These are phyloP conservation scores for Mystacides longicornis DNA, from an alignment of 2,888 invertebrate species.

Conservation along the genomic window DNA sequence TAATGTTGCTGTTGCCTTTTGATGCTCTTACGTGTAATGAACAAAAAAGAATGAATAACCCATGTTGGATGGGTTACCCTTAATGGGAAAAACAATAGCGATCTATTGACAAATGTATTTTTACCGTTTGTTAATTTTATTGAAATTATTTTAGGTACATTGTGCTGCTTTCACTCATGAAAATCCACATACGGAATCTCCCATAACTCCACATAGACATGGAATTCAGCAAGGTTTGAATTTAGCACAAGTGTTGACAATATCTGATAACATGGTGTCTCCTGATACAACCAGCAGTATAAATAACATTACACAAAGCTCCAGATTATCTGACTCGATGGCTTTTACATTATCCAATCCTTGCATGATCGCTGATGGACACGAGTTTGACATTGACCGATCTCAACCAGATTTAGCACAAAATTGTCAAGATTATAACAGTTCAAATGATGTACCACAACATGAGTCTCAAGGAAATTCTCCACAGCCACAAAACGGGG, in stretches of 20 bases:
- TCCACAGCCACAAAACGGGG: background rate
- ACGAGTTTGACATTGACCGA: background rate
- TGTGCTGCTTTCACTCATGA: conserved; percentile 4
- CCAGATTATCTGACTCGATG: background rate
- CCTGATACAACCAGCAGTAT: background rate
- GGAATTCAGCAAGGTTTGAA: background rate
- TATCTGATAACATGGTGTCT: background rate
- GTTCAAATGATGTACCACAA: too few species aligned
- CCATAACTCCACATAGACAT: background rate
- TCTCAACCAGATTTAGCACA: background rate
- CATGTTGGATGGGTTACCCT: too few species aligned
- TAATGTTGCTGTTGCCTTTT: too few species aligned
- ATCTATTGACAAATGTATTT: too few species aligned
- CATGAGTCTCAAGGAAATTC: background rate
- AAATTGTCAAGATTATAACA: background rate
- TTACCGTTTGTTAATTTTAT: too few species aligned
- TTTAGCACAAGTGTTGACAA: background rate
- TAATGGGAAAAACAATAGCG: too few species aligned
- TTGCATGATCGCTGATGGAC: background rate
- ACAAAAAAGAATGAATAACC: too few species aligned
- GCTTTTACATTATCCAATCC: background rate
- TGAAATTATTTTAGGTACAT: conserved; percentile 1
- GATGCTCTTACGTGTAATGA: too few species aligned
- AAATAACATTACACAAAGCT: too few species aligned
- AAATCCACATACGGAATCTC: conserved; percentile 7